Conservation (phyloP, 2,113 vertebrate genomes). For the Syrmaticus mikado region DNA sequence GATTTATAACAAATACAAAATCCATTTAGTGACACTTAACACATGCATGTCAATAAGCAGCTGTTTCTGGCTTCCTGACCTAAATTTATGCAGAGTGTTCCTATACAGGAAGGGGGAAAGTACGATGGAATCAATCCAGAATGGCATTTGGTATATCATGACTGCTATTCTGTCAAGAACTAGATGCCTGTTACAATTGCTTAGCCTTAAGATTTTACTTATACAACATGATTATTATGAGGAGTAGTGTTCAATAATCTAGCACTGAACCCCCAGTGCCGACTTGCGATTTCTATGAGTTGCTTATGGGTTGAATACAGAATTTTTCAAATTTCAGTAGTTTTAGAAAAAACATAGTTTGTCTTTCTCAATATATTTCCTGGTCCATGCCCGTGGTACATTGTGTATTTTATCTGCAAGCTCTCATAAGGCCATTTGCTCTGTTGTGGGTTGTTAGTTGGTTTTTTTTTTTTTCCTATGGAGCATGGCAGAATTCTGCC, state of each 20-base stretch:
- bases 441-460: no score
- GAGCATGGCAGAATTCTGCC: background rate
- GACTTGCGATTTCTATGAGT: accelerated
- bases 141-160: background rate
- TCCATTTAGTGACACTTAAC: background rate
- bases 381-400: background rate
- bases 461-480: background rate
- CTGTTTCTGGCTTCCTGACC: background rate
- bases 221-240: accelerated
- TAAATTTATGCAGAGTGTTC: background rate
- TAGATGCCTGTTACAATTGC: accelerated
- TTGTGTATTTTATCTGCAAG: background rate
- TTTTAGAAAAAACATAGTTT: accelerated
- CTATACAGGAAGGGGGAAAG: background rate
- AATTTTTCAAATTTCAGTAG: background rate
- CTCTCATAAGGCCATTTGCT: background rate
- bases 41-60: background rate
- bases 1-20: background rate
- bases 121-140: background rate
- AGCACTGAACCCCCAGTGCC: background rate
- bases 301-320: background rate
- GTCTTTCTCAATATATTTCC: accelerated
- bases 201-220: background rate
- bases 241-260: accelerated
- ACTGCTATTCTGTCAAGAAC: background rate